Evolutionary conservation across 2,797 vertebrate species (phyloP), one percentile per base, ranked within the genome.

Genomic region (Galaxias olidus): DNA sequence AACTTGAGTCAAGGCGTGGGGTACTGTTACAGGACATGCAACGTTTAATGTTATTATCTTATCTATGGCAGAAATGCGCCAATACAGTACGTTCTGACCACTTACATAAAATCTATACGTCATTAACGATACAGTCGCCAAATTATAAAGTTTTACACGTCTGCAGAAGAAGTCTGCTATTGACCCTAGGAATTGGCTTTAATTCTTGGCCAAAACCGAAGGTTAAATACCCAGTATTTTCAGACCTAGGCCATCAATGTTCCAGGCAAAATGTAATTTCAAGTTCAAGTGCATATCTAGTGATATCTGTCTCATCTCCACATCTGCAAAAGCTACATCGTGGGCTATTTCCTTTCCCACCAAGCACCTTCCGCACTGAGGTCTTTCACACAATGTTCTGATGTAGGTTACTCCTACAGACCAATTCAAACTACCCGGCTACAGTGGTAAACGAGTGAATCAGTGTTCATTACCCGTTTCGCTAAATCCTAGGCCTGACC

Each of bases 401-500:
- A 68, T 66, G 54, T 71, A 78, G 84, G 76, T 80, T 84, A 15
- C 63, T 62, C 76, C 75, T 80, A 77, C 76, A 75, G 77, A 75
- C 69, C 48, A 59, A 68, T 60, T 60, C 73, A 30, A 59, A 51
- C 73, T 61, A 66, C 79, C 80, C 78, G 88, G 75, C 76, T 83
- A 72, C 73, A 69, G 72, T 76, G 79, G 78, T 63, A 78, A 80
- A 82, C 65, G 81, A 78, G 78, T 76, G 79, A 65, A 73, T 84
- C 80, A 69, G 79, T 81, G 86, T 84, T 88, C 85, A 83, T 93
- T 94, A 93, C 92, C 93, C 89, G 89, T 81, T 89, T 80, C 87
- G 88, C 89, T 90, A 86, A 84, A 88, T 92, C 90, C 92, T 90
- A 87, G 89, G 88, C 87, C 90, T 88, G 91, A 89, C 88, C 92